phyloP scores from a whole-genome alignment of 2,888 invertebrate species.

The Acronicta aceris region DNA sequence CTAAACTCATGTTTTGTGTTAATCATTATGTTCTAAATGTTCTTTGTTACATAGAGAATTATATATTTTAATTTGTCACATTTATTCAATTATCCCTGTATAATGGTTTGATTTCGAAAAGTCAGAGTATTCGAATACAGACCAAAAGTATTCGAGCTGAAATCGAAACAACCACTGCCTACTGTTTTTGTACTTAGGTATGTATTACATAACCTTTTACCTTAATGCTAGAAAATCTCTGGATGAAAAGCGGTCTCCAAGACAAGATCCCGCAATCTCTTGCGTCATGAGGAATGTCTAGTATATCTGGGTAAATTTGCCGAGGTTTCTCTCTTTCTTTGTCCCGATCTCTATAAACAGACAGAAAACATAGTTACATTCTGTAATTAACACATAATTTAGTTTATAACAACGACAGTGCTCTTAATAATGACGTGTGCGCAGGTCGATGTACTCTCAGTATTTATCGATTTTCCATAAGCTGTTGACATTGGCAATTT shows the following conservation, averaged over 20 bases:
- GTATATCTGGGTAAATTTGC: constrained; percentile 90
- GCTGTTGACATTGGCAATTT: constrained; percentile 20
- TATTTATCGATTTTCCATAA: constrained; percentile 21
- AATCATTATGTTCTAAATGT: too few species aligned
- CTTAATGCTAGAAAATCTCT: constrained; percentile 97
- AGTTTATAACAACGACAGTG: constrained; percentile 16
- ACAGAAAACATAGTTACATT: constrained; percentile 27
- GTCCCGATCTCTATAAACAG: constrained; percentile 82
- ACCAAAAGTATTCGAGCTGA: too few species aligned
- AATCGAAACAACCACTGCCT: too few species aligned
- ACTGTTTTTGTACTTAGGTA: too few species aligned
- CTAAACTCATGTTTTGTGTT: too few species aligned
- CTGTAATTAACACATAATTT: constrained; percentile 20
- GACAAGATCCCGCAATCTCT: constrained; percentile 96
- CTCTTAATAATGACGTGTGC: constrained; percentile 29
- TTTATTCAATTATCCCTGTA: too few species aligned
- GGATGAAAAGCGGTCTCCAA: constrained; percentile 95
- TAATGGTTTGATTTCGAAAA: too few species aligned
- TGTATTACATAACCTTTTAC: constrained; percentile 74
- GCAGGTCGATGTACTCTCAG: constrained; percentile 31
- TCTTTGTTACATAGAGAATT: too few species aligned
- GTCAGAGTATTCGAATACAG: too few species aligned
- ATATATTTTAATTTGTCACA: too few species aligned
- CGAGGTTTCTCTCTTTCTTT: constrained; percentile 90
- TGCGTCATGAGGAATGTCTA: constrained; percentile 91